Evolutionary conservation across 2,113 vertebrate genomes (phyloP), one percentile per base, ranked within the genome.

Genomic region (Boulengeromyrus knoepffleri): DNA sequence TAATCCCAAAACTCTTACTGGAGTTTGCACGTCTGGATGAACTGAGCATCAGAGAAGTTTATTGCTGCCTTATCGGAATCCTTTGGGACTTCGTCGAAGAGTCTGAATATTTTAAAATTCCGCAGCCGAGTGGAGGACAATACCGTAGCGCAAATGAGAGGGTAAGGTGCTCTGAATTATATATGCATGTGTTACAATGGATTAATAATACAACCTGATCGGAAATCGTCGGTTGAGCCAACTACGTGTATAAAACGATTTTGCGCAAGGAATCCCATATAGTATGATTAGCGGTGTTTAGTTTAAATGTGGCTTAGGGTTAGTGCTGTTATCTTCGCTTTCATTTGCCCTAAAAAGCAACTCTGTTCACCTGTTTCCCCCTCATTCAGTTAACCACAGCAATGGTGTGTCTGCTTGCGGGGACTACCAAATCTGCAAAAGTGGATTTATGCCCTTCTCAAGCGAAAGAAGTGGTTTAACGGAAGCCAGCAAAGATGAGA

Each of bases 401-500:
- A 91, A 96, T 96, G 96, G 91, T 90, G 92, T 88, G 93, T 91
- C 94, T 91, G 94, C 84, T 93, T 94, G 92, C 93, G 94, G 91
- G 90, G 90, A 93, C 91, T 92, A 93, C 93, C 91, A 92, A 92
- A 93, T 90, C 92, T 90, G 62, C 85, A 94, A 92, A 95, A 93
- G 95, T 96, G 96, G 96, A 95, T 96, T 96, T 97, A 96, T 93
- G 90, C 95, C 92, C 94, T 93, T 95, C 90, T 94, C 95, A 90
- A 93, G 95, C 92, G 80, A 91, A 95, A 93, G 95, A 95, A 95
- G 92, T 93, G 93, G 90, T 93, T 93, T 94, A 93, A 46, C 94
- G 96, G 93, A 95, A 94, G 93, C 94, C 90, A 93, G 90, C 93
- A 94, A 97, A 95, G 95, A 99, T 97, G 97, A 96, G 95, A 95